Evolutionary conservation across 2,797 vertebrate genomes (phyloP).

Genomic region (Alca torda): DNA sequence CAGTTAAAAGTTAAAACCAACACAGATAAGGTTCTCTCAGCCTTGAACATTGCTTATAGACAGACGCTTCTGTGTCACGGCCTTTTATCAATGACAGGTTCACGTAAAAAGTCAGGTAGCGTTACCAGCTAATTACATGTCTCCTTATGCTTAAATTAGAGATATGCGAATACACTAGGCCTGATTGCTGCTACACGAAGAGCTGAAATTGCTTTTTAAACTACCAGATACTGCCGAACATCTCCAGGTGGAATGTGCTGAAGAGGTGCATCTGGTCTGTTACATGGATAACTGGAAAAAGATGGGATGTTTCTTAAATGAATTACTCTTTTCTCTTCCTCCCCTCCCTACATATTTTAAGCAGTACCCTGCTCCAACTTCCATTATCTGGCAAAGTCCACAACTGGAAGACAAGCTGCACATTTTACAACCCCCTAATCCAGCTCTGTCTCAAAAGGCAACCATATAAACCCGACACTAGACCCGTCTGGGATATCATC

Average conservation of each 20-base stretch:
- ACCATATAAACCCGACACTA: neutral
- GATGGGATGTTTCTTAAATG: accelerated
- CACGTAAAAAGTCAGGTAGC: accelerated
- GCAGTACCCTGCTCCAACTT: neutral
- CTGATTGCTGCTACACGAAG: neutral
- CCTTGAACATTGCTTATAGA: neutral
- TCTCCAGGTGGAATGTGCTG: neutral
- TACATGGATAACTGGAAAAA: neutral
- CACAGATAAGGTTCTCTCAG: neutral
- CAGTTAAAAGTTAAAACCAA: neutral
- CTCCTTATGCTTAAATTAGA: neutral
- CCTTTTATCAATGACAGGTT: neutral
- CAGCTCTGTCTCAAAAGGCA: neutral
- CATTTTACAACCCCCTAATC: neutral
- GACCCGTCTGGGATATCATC: neutral
- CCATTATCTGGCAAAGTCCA: neutral
- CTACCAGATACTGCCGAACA: neutral
- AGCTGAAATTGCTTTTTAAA: neutral
- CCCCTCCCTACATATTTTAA: neutral
- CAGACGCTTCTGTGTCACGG: neutral
- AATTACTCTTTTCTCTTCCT: neutral
- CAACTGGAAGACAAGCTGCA: neutral
- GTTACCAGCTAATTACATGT: neutral
- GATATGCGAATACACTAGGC: neutral
- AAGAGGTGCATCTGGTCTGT: accelerated